Evolutionary conservation across 37 sponge, comb jelly and placozoan genomes (phyloP), one percentile per base, ranked within the genome.

Genomic region (Spongilla lacustris): DNA sequence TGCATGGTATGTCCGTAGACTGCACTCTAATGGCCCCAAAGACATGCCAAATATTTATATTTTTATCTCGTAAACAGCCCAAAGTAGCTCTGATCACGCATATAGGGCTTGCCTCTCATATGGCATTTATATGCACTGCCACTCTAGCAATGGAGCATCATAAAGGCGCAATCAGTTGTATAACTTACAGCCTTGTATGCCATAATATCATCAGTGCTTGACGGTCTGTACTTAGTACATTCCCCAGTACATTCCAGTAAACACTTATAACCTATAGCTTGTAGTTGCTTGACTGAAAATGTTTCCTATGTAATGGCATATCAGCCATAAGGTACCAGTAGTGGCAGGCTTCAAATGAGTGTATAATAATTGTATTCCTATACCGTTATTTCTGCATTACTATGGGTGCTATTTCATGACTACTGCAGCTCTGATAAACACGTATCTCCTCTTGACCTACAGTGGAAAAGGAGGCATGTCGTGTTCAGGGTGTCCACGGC

Each of bases 401-500:
- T 41, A 41, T 41, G 41, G 41, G 6, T 41, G 6, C 41, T 41
- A 6, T 9, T 41, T 41, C 6, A 41, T 41, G 3, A 41, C 41
- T 9, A 6, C 41, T 41, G 41, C 41, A 41, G 41, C n/a, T n/a
- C n/a, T n/a, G n/a, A n/a, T n/a, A n/a, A n/a, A n/a, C n/a, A n/a
- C n/a, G n/a, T 58, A 17, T 19, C 58, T 14, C 11, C 1, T 58
- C 58, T 58, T 14, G 19, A 1, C 21, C 21, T 58, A 17, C 80
- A 91, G 91, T 91, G 91, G 91, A 85, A 76, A 33, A 70, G 24
- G 28, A 71, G 91, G 2, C 71, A 86, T 29, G 58, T 91, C 4
- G 83, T 82, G 9, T 91, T 91, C 83, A 91, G 86, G 69, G 71
- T 86, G 29, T 76, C 91, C 35, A 11, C 71, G 32, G 70, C 86